Base-by-base conservation (phyloP, 2,797 vertebrate species). In the Gymnothorax javanicus region DNA sequence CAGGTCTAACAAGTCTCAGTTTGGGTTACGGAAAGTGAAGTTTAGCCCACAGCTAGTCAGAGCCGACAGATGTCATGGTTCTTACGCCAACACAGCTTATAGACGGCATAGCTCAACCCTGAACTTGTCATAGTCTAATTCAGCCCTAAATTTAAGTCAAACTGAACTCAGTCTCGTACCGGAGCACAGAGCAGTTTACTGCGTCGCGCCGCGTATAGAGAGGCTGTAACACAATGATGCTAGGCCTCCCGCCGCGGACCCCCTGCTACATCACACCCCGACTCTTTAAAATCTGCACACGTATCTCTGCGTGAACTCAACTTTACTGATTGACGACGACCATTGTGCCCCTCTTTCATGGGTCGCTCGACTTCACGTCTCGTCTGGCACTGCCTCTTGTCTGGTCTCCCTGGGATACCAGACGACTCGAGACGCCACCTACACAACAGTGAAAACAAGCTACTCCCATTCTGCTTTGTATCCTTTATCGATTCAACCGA, bases 391-490 rank as follows among this genome's bases (percentile, higher is more conserved):
- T 97, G 97, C 96, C 96, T 97, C 96, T 96, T 96, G 97, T 97
- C 97, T 97, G 96, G 97, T 97, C 97, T 96, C 96, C 97, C 96
- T 91, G 96, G 95, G 97, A 96, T 96, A 97, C 97, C 96, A 97
- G 96, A 97, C 96, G 17, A 96, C 96, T 96, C 96, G 96, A 97
- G 96, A 97, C 95, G 95, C 96, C 96, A 97, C 95, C 95, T 95
- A 95, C 95, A 94, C 94, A 94, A 96, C 95, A 95, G 95, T 95
- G 95, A 96, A 95, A 96, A 96, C 94, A 96, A 96, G 97, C 95
- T 96, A 95, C 93, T 92, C 95, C 95, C 95, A 96, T 96, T 95
- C 96, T 93, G 95, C 95, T 96, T 96, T 91, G 20, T 93, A 94
- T 96, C 94, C 93, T 94, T 95, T 96, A 96, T 96, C 95, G 90